phyloP scores from a whole-genome alignment of 64 coral and sea anemone species.

The Catalaphyllia jardinei region DNA sequence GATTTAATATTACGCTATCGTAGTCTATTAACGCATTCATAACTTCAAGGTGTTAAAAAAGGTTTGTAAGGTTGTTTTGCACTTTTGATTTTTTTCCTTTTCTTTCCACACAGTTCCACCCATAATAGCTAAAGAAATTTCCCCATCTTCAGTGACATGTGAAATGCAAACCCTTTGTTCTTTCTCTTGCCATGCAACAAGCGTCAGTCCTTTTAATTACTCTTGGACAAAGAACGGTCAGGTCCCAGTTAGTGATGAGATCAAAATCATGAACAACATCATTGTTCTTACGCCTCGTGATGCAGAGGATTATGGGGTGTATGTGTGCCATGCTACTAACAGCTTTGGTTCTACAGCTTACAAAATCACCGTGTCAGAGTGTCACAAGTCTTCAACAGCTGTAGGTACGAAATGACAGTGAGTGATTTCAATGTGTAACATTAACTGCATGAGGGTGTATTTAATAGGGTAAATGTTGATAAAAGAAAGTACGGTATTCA shows the following conservation, averaged over 20 bases:
- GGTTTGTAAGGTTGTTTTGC: background rate
- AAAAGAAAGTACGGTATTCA: no score
- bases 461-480: no score
- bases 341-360: background rate
- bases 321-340: slow-evolving; percentile 10
- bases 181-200: background rate
- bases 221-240: slow-evolving; percentile 8
- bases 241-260: background rate
- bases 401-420: no score
- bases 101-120: slow-evolving; percentile 2
- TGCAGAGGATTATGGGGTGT: slow-evolving; percentile 4
- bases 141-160: background rate
- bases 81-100: background rate
- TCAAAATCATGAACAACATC: background rate
- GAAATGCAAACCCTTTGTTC: background rate
- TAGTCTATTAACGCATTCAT: no score
- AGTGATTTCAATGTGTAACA: no score
- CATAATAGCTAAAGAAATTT: background rate
- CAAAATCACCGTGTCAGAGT: background rate
- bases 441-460: no score
- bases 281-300: background rate
- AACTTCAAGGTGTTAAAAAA: no score
- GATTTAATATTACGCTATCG: no score
- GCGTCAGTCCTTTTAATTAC: background rate
- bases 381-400: background rate